Conservation (phyloP, 1,140 invertebrate genomes). For the Telenomus remus region DNA sequence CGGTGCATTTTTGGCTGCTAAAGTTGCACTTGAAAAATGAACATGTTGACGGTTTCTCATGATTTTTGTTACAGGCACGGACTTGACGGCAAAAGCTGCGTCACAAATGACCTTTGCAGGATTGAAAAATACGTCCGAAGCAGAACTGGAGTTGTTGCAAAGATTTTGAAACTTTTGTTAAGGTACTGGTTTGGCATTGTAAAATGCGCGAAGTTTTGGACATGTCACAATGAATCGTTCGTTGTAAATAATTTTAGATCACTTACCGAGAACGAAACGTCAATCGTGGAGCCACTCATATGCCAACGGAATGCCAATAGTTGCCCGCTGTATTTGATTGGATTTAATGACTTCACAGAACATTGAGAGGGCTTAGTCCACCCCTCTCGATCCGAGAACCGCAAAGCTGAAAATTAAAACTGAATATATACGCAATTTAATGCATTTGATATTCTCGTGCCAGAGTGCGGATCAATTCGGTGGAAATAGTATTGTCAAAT, state of each 20-base stretch:
- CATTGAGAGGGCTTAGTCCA: constrained; percentile 52
- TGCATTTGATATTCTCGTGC: constrained; percentile 38
- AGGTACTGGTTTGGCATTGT: constrained; percentile 57
- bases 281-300: constrained; percentile 56
- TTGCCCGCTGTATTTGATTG: constrained; percentile 70
- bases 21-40: background rate
- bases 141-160: constrained; percentile 65
- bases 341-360: constrained; percentile 64
- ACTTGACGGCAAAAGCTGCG: constrained; percentile 76
- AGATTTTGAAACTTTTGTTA: constrained; percentile 67
- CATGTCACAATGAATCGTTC: constrained; percentile 37
- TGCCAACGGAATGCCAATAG: constrained; percentile 65
- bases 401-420: constrained; percentile 53
- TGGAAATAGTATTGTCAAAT: constrained; percentile 6
- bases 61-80: constrained; percentile 77
- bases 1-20: too few species aligned
- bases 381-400: constrained; percentile 39
- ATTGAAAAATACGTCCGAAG: constrained; percentile 59
- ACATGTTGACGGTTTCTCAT: background rate
- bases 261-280: constrained; percentile 58
- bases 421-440: constrained; percentile 45
- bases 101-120: constrained; percentile 77
- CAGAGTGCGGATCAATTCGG: constrained; percentile 13
- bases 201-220: too few species aligned
- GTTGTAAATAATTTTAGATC: constrained; percentile 60